phyloP scores from a whole-genome alignment of 1,140 invertebrate genomes.

The Rhopalosiphum padi region DNA sequence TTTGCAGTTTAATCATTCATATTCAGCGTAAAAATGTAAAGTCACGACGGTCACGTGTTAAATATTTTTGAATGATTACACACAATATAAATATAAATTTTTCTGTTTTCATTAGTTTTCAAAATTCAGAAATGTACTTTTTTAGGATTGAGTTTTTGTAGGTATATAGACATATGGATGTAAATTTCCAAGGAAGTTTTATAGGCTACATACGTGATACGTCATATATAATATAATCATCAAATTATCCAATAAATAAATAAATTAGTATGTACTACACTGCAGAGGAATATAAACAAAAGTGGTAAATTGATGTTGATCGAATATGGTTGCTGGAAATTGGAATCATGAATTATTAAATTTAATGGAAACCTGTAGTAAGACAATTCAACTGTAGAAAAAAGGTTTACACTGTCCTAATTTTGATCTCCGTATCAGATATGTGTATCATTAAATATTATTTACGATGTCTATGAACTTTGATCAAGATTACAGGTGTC shows the following conservation, averaged over 20 bases:
- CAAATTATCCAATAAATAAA: neutral
- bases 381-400: neutral
- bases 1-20: no score
- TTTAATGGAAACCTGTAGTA: neutral
- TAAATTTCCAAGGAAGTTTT: no score
- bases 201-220: neutral
- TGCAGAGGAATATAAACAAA: neutral
- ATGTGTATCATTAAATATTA: slow-evolving; percentile 32
- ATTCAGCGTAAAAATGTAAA: no score
- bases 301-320: neutral
- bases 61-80: no score
- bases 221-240: neutral
- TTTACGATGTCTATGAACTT: slow-evolving; percentile 37
- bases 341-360: slow-evolving; percentile 41
- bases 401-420: slow-evolving; percentile 31
- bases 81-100: no score
- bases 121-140: no score
- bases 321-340: neutral
- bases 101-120: no score
- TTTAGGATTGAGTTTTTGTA: no score
- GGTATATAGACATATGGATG: no score
- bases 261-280: neutral
- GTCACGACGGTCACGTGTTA: no score
- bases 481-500: slow-evolving; percentile 33
- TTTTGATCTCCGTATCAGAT: neutral